Evolutionary conservation across 2,113 vertebrate genomes (phyloP).

Genomic region (Hydropotes inermis): DNA sequence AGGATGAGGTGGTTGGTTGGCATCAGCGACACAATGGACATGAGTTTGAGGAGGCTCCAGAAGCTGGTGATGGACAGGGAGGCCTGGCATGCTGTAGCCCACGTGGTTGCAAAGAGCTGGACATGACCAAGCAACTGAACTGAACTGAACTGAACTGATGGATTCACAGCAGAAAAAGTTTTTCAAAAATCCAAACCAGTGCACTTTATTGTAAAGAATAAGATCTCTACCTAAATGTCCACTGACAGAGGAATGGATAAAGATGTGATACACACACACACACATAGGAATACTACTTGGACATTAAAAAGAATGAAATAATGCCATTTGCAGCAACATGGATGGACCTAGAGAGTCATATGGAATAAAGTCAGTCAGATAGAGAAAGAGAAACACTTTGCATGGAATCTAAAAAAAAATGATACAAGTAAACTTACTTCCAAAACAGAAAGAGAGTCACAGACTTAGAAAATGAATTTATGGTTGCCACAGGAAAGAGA

Average conservation of each 20-base stretch:
- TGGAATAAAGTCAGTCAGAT: neutral
- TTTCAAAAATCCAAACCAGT: neutral
- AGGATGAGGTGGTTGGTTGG: neutral
- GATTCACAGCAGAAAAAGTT: neutral
- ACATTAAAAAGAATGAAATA: neutral
- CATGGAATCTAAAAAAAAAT: neutral
- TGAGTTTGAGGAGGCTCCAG: neutral
- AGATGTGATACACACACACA: neutral
- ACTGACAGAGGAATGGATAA: neutral
- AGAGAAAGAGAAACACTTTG: neutral
- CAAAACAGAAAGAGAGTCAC: neutral
- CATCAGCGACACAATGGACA: accelerated
- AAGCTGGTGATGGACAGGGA: neutral
- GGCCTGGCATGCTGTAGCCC: neutral
- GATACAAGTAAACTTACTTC: neutral
- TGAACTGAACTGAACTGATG: neutral
- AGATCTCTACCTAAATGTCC: neutral
- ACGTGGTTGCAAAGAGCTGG: neutral
- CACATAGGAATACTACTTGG: neutral
- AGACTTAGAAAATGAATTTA: neutral
- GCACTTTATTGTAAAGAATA: neutral
- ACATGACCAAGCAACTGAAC: neutral
- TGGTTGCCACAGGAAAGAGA: neutral
- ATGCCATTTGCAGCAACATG: neutral
- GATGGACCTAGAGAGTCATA: neutral